These are phyloP conservation scores for Rhinella marina DNA, from an alignment of 2,797 vertebrate species.

Conservation along the genomic window DNA sequence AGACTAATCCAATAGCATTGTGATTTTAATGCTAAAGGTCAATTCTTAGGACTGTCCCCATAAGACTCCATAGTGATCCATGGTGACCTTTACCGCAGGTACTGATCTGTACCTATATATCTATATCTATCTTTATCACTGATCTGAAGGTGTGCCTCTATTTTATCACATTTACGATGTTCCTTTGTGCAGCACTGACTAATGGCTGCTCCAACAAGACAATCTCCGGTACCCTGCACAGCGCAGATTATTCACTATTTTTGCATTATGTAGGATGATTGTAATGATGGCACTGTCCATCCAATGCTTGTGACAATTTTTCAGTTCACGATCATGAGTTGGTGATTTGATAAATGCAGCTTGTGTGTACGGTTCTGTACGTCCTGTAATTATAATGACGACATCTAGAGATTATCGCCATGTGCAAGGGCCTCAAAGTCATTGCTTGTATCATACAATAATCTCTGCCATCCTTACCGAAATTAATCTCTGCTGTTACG, in stretches of 20 bases:
- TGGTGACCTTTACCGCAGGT: neutral
- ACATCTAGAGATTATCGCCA: too few relatives aligned
- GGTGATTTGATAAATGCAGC: too few relatives aligned
- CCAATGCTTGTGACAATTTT: neutral
- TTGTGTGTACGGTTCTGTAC: too few relatives aligned
- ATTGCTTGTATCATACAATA: too few relatives aligned
- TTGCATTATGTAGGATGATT: neutral
- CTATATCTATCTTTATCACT: too few relatives aligned
- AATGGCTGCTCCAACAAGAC: neutral
- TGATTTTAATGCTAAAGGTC: neutral
- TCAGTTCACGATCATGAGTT: neutral
- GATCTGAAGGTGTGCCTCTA: neutral
- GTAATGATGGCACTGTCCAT: too few relatives aligned
- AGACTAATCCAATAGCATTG: neutral
- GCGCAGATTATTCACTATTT: neutral
- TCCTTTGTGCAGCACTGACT: neutral
- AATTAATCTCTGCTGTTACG: too few relatives aligned
- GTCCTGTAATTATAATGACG: too few relatives aligned
- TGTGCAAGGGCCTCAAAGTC: too few relatives aligned
- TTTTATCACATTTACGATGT: neutral
- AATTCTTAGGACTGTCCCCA: neutral
- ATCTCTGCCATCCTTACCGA: too few relatives aligned
- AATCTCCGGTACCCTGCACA: neutral
- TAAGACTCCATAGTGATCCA: neutral
- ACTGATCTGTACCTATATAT: neutral